Base-by-base conservation (phyloP, 2,113 vertebrate species). In the Alouatta palliata region DNA sequence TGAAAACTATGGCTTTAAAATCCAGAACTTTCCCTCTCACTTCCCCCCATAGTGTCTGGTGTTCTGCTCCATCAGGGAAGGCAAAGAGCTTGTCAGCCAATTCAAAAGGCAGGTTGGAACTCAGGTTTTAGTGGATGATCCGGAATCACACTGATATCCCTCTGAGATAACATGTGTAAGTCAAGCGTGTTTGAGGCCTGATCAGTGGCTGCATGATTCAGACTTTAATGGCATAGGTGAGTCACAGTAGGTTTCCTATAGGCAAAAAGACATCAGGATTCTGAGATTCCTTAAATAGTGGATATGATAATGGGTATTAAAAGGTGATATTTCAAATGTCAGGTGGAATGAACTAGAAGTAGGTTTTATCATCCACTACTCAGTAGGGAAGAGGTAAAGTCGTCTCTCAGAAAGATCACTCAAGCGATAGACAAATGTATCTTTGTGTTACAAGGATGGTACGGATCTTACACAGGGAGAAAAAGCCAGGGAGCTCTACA, bases 221-320 rank as follows among this genome's bases (percentile, higher is more conserved):
- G n/a, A 43, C 27, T 64, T 94, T 66, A 94, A 80, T 52, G 56
- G 47, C 40, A 88, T n/a, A 85, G 76, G 87, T 40, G 71, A 90
- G 32, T 87, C 81, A 95, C 37, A n/a, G 73, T 76, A 23, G 32
- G 27, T 77, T 87, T 92, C 70, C 25, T 73, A 68, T 27, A 20
- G 58, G 61, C 37, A 93, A 95, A 96, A 95, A 75, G 45, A 87
- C 54, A 76, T 88, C 40, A 84, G 77, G 79, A 94, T 79, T 88
- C 52, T 49, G 71, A 54, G 68, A 85, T 8, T 66, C 13, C 71
- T 77, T 76, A 21, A 90, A 82, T 47, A 88, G 11, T 87, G 27
- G 66, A 83, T 58, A 95, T 43, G 52, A 61, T 86, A 68, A 71
- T 77, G 45, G 20, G 4, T 87, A 84, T 90, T 77, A 95, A 95